Conservation (phyloP, 2,113 vertebrate genomes). For the Psophia crepitans region DNA sequence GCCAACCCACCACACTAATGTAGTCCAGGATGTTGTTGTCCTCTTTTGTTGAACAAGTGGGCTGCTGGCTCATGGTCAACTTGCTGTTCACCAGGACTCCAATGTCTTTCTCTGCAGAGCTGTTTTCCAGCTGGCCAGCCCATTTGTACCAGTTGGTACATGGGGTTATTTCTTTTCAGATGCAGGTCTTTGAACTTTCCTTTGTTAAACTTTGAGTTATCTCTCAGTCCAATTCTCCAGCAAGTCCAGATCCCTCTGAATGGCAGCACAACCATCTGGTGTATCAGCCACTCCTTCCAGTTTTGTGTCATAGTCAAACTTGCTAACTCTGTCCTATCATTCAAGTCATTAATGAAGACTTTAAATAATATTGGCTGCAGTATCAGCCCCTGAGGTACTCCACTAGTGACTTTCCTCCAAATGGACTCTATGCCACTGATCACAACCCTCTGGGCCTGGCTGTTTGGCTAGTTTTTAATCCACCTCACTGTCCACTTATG, state of each 20-base stretch:
- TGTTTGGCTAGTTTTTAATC: background rate
- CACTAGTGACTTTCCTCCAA: background rate
- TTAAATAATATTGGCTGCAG: background rate
- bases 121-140: background rate
- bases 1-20: background rate
- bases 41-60: background rate
- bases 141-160: background rate
- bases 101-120: background rate
- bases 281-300: background rate
- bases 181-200: background rate
- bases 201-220: background rate
- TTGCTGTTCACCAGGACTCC: background rate
- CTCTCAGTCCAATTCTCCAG: background rate
- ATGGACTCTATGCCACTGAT: background rate
- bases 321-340: background rate
- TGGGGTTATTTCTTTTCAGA: background rate
- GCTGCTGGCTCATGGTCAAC: background rate
- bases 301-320: background rate
- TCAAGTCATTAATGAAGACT: background rate
- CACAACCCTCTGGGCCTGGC: background rate
- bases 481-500: background rate
- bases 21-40: background rate
- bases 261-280: background rate
- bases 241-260: background rate
- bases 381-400: background rate